Evolutionary conservation across 2,797 vertebrate genomes (phyloP), one percentile per base, ranked within the genome.

Genomic region (Ciconia nigra): DNA sequence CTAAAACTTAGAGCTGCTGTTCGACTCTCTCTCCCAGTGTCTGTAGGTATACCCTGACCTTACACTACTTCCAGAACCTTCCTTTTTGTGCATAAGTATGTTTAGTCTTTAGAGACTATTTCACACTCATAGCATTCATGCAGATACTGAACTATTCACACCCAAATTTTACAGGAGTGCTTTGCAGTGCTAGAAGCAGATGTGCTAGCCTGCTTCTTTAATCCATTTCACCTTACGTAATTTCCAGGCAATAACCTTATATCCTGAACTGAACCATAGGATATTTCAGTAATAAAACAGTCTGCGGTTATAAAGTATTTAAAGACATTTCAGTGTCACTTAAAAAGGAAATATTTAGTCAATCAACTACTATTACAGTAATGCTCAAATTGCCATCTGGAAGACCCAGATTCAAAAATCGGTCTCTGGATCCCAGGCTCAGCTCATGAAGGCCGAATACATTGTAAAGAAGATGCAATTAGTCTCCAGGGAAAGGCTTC

Each of bases 381-480:
- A 94, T 55, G 82, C 14, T 72, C 49, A 89, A 94, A 94, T 62
- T 96, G 90, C 83, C 95, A 96, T 76, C 66, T 94, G 73, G 85
- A 88, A 97, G 95, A 96, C 91, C 83, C 90, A 95, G 95, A 97
- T 92, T 93, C 86, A 94, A 76, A 96, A 96, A 83, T 80, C 35
- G 49, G 83, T 62, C 90, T 96, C 87, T 73, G 90, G 85, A 94
- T 93, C 67, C 83, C 67, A 71, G 79, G 91, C 90, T 97, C 72
- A 87, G 94, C 83, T 95, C 91, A 90, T 4, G 83, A 95, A 97
- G 91, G 89, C 95, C 3, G 20, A 94, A 80, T 37, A 76, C 94
- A 85, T 91, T 84, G 94, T 44, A 77, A 95, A 96, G 95, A 95
- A 97, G 98, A 97, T 90, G 91, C 94, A 97, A 94, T 98, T 73